A percentile compares a stretch with the other conserved stretches of the same genome.
These are phyloP conservation scores for Corythucha ciliata DNA, from an alignment of 2,888 invertebrate species.

Conservation along the genomic window DNA sequence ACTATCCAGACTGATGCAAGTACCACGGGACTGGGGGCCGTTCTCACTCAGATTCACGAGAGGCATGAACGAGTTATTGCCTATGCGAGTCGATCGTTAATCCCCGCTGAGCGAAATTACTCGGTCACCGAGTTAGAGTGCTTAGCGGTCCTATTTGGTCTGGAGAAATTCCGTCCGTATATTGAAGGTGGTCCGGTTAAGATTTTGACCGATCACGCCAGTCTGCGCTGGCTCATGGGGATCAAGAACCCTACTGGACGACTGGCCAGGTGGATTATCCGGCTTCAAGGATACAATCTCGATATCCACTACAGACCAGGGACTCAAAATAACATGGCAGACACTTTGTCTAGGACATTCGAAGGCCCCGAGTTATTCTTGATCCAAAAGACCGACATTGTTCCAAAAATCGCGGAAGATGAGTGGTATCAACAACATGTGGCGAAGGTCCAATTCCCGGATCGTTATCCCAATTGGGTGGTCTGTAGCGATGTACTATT, in stretches of 20 bases:
- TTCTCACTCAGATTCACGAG: slow-evolving; percentile 31
- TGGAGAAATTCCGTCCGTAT: slow-evolving; percentile 32
- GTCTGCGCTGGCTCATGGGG: slow-evolving; percentile 31
- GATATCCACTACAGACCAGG: background rate
- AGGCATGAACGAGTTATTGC: slow-evolving; percentile 32
- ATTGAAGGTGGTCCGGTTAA: slow-evolving; percentile 33
- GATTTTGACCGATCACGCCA: slow-evolving; percentile 18
- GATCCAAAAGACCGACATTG: no score
- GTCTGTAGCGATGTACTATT: background rate
- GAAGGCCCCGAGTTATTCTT: no score
- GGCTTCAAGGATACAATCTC: background rate
- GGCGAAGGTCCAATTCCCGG: background rate
- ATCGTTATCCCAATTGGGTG: background rate
- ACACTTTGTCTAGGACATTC: background rate
- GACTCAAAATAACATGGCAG: background rate
- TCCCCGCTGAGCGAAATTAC: slow-evolving; percentile 30
- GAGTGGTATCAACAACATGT: background rate
- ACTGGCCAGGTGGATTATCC: slow-evolving; percentile 32
- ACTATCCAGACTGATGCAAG: slow-evolving; percentile 27
- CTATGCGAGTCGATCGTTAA: slow-evolving; percentile 31
- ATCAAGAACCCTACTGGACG: slow-evolving; percentile 32
- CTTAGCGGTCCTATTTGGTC: slow-evolving; percentile 31
- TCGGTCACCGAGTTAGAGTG: slow-evolving; percentile 33
- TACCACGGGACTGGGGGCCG: slow-evolving; percentile 22
- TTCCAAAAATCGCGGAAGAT: background rate